Evolutionary conservation across 2,888 invertebrate species (phyloP).

Genomic region (Shargacucullia verbasci): DNA sequence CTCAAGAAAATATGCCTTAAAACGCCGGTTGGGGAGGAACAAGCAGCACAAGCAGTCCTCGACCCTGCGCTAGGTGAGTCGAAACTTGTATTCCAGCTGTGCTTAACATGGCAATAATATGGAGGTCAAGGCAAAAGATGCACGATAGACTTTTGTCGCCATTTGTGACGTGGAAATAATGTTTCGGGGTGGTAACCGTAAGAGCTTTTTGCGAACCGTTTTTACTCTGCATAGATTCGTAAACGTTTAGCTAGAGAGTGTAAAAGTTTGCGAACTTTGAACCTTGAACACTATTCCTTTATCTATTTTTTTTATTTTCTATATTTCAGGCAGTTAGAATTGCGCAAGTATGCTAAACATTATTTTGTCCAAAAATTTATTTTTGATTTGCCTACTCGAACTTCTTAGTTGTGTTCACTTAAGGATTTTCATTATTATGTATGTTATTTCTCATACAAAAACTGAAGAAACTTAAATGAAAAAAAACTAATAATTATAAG

Average conservation of each 20-base stretch:
- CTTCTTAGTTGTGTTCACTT: too few relatives aligned
- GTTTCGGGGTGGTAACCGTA: slow-evolving; percentile 12
- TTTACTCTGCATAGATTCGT: slow-evolving; percentile 2
- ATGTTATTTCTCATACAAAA: too few relatives aligned
- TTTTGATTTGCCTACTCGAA: too few relatives aligned
- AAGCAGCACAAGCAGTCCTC: slow-evolving; percentile 91
- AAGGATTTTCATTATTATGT: too few relatives aligned
- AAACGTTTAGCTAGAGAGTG: slow-evolving; percentile 11
- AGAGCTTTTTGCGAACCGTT: slow-evolving; percentile 14
- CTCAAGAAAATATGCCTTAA: slow-evolving; percentile 93
- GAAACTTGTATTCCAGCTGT: slow-evolving; percentile 32
- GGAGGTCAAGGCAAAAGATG: slow-evolving; percentile 40
- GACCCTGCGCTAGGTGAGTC: slow-evolving; percentile 90
- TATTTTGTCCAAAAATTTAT: not conserved
- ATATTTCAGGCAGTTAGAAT: slow-evolving; percentile 12
- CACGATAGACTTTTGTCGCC: slow-evolving; percentile 17
- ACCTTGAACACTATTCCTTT: slow-evolving; percentile 28
- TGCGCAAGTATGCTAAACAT: slow-evolving; percentile 20
- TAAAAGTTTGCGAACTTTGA: slow-evolving; percentile 42
- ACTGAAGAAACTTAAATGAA: too few relatives aligned
- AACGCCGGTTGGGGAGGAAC: slow-evolving; percentile 92
- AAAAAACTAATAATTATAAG: too few relatives aligned
- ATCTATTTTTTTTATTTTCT: too few relatives aligned
- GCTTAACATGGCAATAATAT: slow-evolving; percentile 27
- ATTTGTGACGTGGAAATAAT: slow-evolving; percentile 8